Evolutionary conservation across 2,888 invertebrate genomes (phyloP).

Genomic region (Microctonus brassicae): DNA sequence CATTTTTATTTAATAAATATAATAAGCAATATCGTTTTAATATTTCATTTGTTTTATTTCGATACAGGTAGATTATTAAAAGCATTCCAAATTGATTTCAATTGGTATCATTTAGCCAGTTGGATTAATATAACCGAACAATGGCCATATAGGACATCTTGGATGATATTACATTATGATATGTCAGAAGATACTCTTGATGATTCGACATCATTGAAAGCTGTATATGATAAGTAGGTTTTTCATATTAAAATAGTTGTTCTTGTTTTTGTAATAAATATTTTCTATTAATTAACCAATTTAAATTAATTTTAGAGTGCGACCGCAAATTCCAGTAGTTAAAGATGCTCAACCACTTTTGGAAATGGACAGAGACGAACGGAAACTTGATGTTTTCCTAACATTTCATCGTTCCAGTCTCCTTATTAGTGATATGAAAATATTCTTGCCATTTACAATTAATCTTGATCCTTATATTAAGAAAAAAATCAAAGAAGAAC

Average conservation of each 20-base stretch:
- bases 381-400: conserved; percentile 94
- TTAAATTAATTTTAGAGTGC: conserved; percentile 74
- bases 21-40: no score
- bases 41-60: no score
- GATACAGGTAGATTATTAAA: conserved; percentile 92
- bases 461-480: conserved; percentile 98
- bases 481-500: conserved; percentile 94
- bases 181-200: conserved; percentile 89
- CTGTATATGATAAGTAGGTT: conserved; percentile 92
- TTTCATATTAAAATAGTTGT: not conserved
- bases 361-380: conserved; percentile 94
- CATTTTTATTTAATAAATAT: not conserved
- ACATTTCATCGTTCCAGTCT: conserved; percentile 89
- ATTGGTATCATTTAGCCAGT: conserved; percentile 97
- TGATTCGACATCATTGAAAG: conserved; percentile 87
- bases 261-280: not conserved
- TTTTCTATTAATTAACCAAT: not conserved
- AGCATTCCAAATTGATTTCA: conserved; percentile 99
- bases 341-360: conserved; percentile 91
- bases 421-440: conserved; percentile 89
- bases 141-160: conserved; percentile 98
- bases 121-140: conserved; percentile 99
- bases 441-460: conserved; percentile 97
- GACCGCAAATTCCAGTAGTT: conserved; percentile 84
- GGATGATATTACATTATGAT: conserved; percentile 96